These are phyloP conservation scores for Bombylius major DNA, from an alignment of 2,888 invertebrate species.

Conservation along the genomic window DNA sequence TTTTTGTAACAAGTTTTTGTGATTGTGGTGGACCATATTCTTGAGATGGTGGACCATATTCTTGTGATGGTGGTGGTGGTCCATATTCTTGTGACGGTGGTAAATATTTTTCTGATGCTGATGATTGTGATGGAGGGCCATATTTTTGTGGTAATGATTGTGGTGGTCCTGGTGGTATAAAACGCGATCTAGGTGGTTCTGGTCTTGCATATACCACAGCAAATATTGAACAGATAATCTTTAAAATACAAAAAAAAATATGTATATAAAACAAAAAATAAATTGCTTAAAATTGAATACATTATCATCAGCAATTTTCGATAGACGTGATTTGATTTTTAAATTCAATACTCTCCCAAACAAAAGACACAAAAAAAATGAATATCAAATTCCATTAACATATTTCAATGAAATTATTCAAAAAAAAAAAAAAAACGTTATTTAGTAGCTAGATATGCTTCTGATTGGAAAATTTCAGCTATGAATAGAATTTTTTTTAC, in stretches of 20 bases:
- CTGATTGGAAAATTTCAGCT: too few species aligned
- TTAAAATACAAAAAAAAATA: neutral
- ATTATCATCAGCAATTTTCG: too few species aligned
- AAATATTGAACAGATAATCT: conserved; percentile 29
- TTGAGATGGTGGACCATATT: conserved; percentile 25
- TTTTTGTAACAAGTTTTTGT: conserved; percentile 33
- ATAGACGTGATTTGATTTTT: too few species aligned
- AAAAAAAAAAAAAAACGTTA: too few species aligned
- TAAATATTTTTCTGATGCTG: conserved; percentile 4
- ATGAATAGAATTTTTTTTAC: too few species aligned
- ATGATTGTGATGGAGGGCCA: conserved; percentile 26
- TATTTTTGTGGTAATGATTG: conserved; percentile 15
- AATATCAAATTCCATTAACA: too few species aligned
- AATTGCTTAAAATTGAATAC: too few species aligned
- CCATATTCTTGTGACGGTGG: conserved; percentile 23
- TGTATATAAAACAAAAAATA: too few species aligned
- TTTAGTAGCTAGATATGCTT: too few species aligned
- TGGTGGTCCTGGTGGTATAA: conserved; percentile 19
- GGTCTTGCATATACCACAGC: conserved; percentile 36
- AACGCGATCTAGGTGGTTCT: conserved; percentile 28
- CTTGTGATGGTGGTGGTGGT: conserved; percentile 17
- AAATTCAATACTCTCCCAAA: too few species aligned
- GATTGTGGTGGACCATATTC: conserved; percentile 32
- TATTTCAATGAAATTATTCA: too few species aligned
- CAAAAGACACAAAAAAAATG: too few species aligned